phyloP scores from a whole-genome alignment of 2,113 vertebrate species.

The Eulemur macaco region DNA sequence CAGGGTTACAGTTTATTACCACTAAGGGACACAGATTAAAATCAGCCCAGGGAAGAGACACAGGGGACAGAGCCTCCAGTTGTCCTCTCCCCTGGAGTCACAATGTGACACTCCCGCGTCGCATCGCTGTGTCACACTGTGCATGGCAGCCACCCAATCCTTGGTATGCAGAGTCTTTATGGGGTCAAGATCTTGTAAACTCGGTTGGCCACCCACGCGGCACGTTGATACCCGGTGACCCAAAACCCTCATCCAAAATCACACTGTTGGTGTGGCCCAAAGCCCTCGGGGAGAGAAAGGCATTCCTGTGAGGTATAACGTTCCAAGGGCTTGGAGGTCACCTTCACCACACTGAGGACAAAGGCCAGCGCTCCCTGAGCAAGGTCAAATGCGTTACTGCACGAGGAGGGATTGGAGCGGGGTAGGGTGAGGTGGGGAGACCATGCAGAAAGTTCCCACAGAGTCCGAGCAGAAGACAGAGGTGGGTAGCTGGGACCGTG shows the following conservation, averaged over 20 bases:
- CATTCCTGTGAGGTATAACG: not conserved
- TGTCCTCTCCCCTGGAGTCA: not conserved
- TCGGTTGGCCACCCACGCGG: not conserved
- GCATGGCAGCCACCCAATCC: not conserved
- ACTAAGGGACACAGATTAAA: not conserved
- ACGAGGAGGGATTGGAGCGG: not conserved
- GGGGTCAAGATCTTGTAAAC: not conserved
- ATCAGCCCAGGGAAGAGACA: not conserved
- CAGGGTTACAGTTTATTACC: not conserved
- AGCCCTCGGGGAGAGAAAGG: not conserved
- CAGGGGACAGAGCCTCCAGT: not conserved
- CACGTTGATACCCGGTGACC: not conserved
- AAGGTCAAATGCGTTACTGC: not conserved
- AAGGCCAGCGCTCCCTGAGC: not conserved
- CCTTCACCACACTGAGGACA: not conserved
- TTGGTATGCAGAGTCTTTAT: not conserved
- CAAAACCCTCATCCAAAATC: not conserved
- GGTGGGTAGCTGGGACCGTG: not conserved
- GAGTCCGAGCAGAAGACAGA: not conserved
- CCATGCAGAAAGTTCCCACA: accelerated
- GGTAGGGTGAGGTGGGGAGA: not conserved
- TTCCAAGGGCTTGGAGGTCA: not conserved
- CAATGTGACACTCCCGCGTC: not conserved
- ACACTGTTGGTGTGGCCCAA: not conserved
- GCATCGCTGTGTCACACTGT: accelerated